phyloP scores from a whole-genome alignment of 2,888 invertebrate genomes.

The Bembecia ichneumoniformis region DNA sequence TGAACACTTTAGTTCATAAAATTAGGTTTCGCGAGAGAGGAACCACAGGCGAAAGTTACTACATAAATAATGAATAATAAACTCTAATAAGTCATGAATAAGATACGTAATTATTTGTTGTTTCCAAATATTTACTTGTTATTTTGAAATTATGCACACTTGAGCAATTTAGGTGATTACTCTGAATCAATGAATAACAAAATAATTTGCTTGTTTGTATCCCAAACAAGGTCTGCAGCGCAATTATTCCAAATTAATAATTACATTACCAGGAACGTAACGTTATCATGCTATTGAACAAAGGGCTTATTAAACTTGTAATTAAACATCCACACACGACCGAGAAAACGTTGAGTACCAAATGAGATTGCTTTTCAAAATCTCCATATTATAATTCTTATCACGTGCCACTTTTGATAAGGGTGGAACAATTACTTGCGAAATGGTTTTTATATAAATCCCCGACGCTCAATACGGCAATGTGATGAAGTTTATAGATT shows the following conservation, averaged over 20 bases:
- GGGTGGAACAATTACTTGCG: slow-evolving; percentile 31
- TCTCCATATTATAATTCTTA: slow-evolving; percentile 22
- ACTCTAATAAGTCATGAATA: too few relatives aligned
- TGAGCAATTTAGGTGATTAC: neutral
- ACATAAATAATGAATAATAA: too few relatives aligned
- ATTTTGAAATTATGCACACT: neutral
- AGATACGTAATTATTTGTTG: too few relatives aligned
- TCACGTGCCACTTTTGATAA: slow-evolving; percentile 30
- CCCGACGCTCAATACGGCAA: slow-evolving; percentile 4
- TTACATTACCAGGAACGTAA: neutral
- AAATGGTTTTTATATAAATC: slow-evolving; percentile 31
- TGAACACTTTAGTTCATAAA: too few relatives aligned
- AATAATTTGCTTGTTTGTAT: neutral
- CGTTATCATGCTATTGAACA: neutral
- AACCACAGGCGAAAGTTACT: too few relatives aligned
- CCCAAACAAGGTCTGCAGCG: neutral
- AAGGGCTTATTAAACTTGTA: neutral
- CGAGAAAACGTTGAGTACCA: neutral
- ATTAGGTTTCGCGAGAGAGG: too few relatives aligned
- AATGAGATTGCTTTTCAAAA: neutral
- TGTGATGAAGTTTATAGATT: neutral
- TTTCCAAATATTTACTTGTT: too few relatives aligned
- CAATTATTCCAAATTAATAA: neutral
- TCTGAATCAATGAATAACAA: neutral
- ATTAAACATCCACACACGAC: neutral